Evolutionary conservation across 2,888 invertebrate genomes (phyloP), one percentile per base, ranked within the genome.

Genomic region (Himalopsyche anomala): DNA sequence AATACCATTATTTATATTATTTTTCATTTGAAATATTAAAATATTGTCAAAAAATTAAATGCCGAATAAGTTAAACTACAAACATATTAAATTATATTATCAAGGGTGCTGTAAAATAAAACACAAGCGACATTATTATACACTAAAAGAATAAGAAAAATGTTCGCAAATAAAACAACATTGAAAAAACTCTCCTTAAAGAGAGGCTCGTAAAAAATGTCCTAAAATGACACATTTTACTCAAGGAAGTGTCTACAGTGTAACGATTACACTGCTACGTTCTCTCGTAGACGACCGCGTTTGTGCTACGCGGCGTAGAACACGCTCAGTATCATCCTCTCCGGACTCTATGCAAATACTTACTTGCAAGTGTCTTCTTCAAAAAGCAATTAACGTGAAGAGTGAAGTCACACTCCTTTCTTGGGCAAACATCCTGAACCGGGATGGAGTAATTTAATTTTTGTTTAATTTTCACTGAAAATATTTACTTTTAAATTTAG

Each of bases 371-470:
- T 45, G 80, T 51, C 80, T 80, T 80, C 80, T 51, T 80, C 80
- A 80, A 51, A 80, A 80, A 80, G 80, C 80, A 80, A 80, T 80
- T 80, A 80, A 80, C 80, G 80, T 51, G 80, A 42, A 80, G 80
- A 80, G 45, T 45, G 74, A 74, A 74, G 74, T 74, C 74, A 74
- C 74, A 74, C 74, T 74, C 74, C 36, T 74, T 74, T 36, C 36
- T 74, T 74, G 38, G 15, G 74, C 74, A 74, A 74, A 74, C 74
- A 74, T 74, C 74, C 74, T 38, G 74, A 74, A 74, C 19, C 74
- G 36, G 38, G 28, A 74, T 74, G 74, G 38, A 74, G 74, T 74
- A 74, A 74, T 74, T 74, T 74, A 28, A 74, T 74, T 74, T 74
- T 74, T 74, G 74, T 74, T 74, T 74, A 74, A 74, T 74, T 74